Evolutionary conservation across 2,797 vertebrate genomes (phyloP).

Genomic region (Lagodon rhomboides): DNA sequence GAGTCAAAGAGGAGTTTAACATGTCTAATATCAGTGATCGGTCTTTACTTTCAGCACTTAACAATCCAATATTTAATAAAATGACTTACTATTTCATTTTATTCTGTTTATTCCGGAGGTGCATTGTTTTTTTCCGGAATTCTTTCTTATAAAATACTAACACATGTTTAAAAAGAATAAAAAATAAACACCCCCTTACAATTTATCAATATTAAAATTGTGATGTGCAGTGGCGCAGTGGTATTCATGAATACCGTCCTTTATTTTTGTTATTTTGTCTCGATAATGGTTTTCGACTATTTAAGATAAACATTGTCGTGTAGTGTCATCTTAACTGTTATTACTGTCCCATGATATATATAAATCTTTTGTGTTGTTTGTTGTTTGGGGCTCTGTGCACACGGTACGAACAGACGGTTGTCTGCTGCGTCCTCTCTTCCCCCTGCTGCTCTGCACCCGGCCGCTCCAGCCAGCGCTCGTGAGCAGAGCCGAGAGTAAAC

Average conservation of each 20-base stretch:
- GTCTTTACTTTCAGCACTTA: no score
- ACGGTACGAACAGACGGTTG: slow-evolving; percentile 24
- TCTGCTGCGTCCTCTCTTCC: neutral
- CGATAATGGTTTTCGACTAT: neutral
- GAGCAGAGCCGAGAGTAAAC: slow-evolving; percentile 44
- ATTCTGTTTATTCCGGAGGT: neutral
- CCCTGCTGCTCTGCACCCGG: slow-evolving; percentile 54
- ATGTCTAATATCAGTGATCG: neutral
- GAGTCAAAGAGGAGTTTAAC: neutral
- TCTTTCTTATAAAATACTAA: neutral
- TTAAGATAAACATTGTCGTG: neutral
- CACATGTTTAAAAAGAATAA: no score
- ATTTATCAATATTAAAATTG: neutral
- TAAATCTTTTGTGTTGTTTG: neutral
- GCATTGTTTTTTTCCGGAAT: neutral
- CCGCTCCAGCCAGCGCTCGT: neutral
- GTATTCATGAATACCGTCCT: no score
- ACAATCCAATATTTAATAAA: neutral
- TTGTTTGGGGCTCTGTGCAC: slow-evolving; percentile 45
- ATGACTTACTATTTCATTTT: neutral
- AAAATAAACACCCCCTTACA: neutral
- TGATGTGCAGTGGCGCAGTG: neutral
- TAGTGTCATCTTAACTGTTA: neutral
- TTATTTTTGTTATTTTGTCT: neutral
- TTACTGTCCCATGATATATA: neutral